A percentile compares a stretch with the other conserved stretches of the same genome.
phyloP scores from a whole-genome alignment of 2,888 invertebrate species.

The Plusia festucae region DNA sequence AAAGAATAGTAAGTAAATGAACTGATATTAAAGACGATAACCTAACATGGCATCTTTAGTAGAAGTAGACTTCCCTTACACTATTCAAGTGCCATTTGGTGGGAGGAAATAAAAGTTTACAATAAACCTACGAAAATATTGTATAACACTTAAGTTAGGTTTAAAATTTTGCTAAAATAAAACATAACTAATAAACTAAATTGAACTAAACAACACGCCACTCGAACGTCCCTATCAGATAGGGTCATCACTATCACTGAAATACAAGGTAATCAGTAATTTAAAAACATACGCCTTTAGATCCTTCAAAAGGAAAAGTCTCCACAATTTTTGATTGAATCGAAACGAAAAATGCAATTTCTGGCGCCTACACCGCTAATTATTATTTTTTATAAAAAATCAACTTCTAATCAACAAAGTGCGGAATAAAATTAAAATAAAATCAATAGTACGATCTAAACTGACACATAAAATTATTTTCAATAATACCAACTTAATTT shows the following conservation, averaged over 20 bases:
- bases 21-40: conserved; percentile 78
- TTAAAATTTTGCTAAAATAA: conserved; percentile 90
- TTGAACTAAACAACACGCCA: conserved; percentile 89
- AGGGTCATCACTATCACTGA: conserved; percentile 86
- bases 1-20: conserved; percentile 71
- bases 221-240: conserved; percentile 83
- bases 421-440: conserved; percentile 88
- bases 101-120: conserved; percentile 86
- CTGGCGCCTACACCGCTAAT: conserved; percentile 83
- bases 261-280: conserved; percentile 83
- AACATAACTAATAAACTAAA: conserved; percentile 90
- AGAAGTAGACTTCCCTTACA: conserved; percentile 67
- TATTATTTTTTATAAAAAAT: conserved; percentile 82
- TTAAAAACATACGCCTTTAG: conserved; percentile 73
- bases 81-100: conserved; percentile 84
- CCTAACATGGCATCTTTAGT: conserved; percentile 80
- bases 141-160: conserved; percentile 88
- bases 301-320: conserved; percentile 78
- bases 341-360: conserved; percentile 86
- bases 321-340: conserved; percentile 72
- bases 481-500: conserved; percentile 89
- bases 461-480: conserved; percentile 88
- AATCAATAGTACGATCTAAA: conserved; percentile 88
- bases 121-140: conserved; percentile 87
- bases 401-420: conserved; percentile 87